These are phyloP conservation scores for Ammospiza maritima DNA, from an alignment of 2,797 vertebrate genomes.

Conservation along the genomic window DNA sequence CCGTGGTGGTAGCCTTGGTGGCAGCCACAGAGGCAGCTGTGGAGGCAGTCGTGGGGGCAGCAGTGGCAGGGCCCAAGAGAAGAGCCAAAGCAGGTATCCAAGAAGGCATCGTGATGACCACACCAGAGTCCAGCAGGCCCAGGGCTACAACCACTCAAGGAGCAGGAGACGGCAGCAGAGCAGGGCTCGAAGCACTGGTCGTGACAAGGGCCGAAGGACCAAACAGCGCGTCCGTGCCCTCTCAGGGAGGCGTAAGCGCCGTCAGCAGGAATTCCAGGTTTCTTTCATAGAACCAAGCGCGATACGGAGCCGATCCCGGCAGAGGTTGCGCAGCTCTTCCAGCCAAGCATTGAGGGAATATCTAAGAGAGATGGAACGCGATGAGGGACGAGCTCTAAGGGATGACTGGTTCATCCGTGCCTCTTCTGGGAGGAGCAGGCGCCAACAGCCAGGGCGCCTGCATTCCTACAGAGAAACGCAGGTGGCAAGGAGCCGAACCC, in stretches of 20 bases:
- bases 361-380: neutral
- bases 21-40: rapidly evolving
- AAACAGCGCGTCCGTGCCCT: rapidly evolving
- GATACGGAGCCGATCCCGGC: neutral
- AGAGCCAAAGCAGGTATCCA: neutral
- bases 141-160: neutral
- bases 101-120: rapidly evolving
- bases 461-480: neutral
- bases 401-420: neutral
- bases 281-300: neutral
- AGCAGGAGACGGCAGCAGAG: neutral
- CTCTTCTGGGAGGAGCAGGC: neutral
- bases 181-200: neutral
- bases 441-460: rapidly evolving
- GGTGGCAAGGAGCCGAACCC: neutral
- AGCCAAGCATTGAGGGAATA: neutral
- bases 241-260: neutral
- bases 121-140: neutral
- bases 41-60: neutral
- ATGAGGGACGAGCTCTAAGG: neutral
- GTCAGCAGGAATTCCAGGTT: neutral
- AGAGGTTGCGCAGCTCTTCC: neutral
- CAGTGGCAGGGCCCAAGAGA: neutral
- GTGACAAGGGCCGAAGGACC: neutral
- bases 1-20: rapidly evolving